Percentiles rank a stretch among this genome's conserved stretches.
phyloP scores from a whole-genome alignment of 2,797 vertebrate genomes.

The Sebastes cheni region DNA sequence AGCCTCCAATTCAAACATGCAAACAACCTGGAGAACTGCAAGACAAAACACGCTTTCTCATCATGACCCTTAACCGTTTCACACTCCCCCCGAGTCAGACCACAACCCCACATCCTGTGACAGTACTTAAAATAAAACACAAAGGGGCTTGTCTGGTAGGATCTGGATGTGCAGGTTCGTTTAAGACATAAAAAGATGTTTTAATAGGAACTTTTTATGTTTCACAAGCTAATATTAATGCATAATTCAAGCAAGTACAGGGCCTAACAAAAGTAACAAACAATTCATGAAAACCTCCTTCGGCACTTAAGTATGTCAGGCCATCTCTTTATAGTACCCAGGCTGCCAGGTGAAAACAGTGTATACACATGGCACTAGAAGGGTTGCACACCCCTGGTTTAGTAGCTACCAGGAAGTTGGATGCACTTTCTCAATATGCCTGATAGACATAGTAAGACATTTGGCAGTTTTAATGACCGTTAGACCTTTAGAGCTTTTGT shows the following conservation, averaged over 20 bases:
- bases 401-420: background rate
- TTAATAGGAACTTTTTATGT: background rate
- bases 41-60: background rate
- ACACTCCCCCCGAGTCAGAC: slow-evolving; percentile 6
- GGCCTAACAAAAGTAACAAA: background rate
- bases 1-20: background rate
- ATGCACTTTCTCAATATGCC: background rate
- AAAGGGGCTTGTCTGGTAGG: background rate
- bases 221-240: background rate
- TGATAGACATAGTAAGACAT: background rate
- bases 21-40: background rate
- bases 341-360: background rate
- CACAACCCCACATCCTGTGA: slow-evolving; percentile 60
- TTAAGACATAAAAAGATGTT: background rate
- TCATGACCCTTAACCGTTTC: slow-evolving; percentile 21
- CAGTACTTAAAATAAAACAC: slow-evolving; percentile 57
- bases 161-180: slow-evolving; percentile 6
- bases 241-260: background rate
- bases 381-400: background rate
- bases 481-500: background rate
- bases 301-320: background rate
- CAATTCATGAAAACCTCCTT: background rate
- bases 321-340: background rate
- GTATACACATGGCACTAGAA: background rate
- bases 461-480: background rate